Conservation (phyloP, 2,113 vertebrate genomes). For the Micromys minutus region DNA sequence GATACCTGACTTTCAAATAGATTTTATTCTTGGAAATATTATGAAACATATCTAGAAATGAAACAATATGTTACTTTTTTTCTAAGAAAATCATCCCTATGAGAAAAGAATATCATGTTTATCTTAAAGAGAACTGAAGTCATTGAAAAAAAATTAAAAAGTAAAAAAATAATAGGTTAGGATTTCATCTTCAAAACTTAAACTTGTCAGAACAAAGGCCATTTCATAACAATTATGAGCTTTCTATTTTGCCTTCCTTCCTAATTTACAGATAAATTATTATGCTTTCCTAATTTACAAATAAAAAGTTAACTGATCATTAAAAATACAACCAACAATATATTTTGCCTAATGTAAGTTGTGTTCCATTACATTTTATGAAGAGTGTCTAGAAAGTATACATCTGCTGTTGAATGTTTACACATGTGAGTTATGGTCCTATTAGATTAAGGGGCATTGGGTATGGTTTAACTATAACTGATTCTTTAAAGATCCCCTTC, state of each 20-base stretch:
- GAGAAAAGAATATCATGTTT: not conserved
- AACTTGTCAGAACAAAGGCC: not conserved
- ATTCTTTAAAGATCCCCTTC: not conserved
- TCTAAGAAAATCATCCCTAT: conserved; percentile 46
- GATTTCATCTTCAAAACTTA: conserved; percentile 46
- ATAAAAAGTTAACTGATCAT: conserved; percentile 26
- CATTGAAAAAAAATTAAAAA: conserved; percentile 32
- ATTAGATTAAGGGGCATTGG: not conserved
- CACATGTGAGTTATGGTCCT: not conserved
- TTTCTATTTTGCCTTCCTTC: not conserved
- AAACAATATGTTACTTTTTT: conserved; percentile 67
- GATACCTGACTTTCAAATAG: conserved; percentile 1
- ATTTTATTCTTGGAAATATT: not conserved
- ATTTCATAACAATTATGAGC: conserved; percentile 52
- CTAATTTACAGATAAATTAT: not conserved
- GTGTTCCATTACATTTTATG: not conserved
- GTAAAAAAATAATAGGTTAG: conserved; percentile 48
- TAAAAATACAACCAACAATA: not conserved
- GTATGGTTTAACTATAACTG: not conserved
- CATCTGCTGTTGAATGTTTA: not conserved
- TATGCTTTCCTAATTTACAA: too few species aligned
- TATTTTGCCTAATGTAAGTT: not conserved
- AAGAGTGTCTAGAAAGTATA: not conserved
- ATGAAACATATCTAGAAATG: not conserved
- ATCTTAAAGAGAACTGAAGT: conserved; percentile 32